These are phyloP conservation scores for Melinopterus prodromus DNA, from an alignment of 2,888 invertebrate species.

Conservation along the genomic window DNA sequence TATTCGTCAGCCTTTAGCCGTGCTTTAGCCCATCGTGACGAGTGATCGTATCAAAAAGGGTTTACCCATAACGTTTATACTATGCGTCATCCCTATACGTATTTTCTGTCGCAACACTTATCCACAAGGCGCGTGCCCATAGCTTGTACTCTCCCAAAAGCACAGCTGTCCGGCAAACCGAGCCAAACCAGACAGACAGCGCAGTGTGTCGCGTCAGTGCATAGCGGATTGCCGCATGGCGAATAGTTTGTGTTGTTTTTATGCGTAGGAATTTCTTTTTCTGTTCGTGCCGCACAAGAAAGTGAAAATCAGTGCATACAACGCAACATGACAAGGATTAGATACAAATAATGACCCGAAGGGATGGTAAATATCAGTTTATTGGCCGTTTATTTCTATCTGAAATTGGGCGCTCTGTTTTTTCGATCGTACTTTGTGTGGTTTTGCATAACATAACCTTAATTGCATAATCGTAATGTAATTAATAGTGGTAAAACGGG, in stretches of 20 bases:
- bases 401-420: background rate
- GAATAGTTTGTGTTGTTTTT: background rate
- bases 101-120: background rate
- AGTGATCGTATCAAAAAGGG: background rate
- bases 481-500: no score
- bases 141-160: no score
- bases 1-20: background rate
- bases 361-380: background rate
- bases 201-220: background rate
- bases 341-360: background rate
- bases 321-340: background rate
- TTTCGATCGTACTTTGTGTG: background rate
- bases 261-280: background rate
- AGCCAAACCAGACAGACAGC: no score
- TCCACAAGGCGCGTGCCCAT: background rate
- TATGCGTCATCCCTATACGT: background rate
- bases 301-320: background rate
- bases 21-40: background rate
- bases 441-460: no score
- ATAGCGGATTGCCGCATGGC: background rate
- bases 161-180: no score
- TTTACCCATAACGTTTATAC: background rate
- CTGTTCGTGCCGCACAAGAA: background rate
- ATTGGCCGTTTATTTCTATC: background rate
- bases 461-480: no score